phyloP scores from a whole-genome alignment of 2,888 invertebrate genomes.

The Cheilosia impressa region DNA sequence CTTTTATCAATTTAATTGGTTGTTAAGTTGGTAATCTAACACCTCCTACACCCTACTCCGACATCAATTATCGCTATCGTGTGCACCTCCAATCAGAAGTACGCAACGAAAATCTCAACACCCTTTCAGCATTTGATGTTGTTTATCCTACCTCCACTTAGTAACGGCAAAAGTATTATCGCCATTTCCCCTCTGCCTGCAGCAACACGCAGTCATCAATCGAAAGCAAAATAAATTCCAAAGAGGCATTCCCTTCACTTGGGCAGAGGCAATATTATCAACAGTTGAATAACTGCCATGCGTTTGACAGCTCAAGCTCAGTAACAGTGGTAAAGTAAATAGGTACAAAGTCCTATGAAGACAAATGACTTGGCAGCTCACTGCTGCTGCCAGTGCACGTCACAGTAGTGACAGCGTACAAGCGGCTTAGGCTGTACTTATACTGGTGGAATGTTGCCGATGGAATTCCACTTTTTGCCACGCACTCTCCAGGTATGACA shows the following conservation, averaged over 20 bases:
- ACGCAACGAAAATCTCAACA: background rate
- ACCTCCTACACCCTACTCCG: too few species aligned
- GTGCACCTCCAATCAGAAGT: too few species aligned
- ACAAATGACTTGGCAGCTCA: slow-evolving; percentile 45
- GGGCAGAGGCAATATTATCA: background rate
- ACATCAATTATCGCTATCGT: too few species aligned
- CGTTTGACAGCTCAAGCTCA: slow-evolving; percentile 49
- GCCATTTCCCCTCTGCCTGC: background rate
- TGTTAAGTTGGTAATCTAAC: too few species aligned
- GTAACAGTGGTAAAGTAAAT: slow-evolving; percentile 24
- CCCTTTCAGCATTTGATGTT: background rate
- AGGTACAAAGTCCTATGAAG: slow-evolving; percentile 50
- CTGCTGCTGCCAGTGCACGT: slow-evolving; percentile 21
- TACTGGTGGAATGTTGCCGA: slow-evolving; percentile 31
- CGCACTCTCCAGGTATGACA: background rate
- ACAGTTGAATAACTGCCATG: slow-evolving; percentile 56
- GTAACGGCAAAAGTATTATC: background rate
- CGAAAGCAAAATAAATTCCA: background rate
- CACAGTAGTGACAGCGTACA: slow-evolving; percentile 40
- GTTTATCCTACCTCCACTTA: slow-evolving; percentile 1
- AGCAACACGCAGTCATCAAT: background rate
- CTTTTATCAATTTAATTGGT: too few species aligned
- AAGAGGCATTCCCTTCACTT: slow-evolving; percentile 1
- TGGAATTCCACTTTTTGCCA: slow-evolving; percentile 33
- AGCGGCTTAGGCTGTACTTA: slow-evolving; percentile 3